Percentiles rank a stretch among this genome's conserved stretches.
Evolutionary conservation across 2,888 invertebrate genomes (phyloP).

Genomic region (Cephus rjabovi): DNA sequence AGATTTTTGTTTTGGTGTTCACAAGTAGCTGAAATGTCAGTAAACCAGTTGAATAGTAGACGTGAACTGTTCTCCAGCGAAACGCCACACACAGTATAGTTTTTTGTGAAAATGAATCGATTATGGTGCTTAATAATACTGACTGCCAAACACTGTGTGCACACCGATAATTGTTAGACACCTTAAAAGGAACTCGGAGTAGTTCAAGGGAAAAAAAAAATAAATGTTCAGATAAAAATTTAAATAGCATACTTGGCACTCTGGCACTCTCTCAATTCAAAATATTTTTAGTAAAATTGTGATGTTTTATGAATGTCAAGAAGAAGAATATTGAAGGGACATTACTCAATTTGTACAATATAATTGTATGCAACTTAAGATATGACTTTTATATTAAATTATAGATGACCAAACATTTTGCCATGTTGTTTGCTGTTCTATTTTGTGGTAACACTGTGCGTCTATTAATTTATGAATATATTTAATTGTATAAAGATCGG

Average conservation of each 20-base stretch:
- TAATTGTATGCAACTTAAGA: not conserved
- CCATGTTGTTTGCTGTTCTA: not conserved
- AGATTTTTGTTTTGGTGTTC: not conserved
- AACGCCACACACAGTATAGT: conserved; percentile 16
- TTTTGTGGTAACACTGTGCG: not conserved
- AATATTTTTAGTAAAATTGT: not conserved
- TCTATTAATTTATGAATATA: conserved; percentile 4
- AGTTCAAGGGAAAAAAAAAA: not conserved
- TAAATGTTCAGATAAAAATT: not conserved
- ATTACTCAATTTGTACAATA: not conserved
- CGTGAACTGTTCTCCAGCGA: not conserved
- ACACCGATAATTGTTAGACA: conserved; percentile 5
- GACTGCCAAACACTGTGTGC: conserved; percentile 35
- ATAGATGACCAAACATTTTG: not conserved
- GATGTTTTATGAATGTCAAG: not conserved
- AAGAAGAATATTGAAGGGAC: not conserved
- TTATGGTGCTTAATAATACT: conserved; percentile 30
- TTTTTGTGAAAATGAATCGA: conserved; percentile 18
- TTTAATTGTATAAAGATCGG: conserved; percentile 13
- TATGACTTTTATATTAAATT: not conserved
- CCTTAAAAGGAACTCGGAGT: not conserved
- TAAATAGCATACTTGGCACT: not conserved
- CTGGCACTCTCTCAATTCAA: not conserved
- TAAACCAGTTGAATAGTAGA: not conserved
- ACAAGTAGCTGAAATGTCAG: not conserved